Evolutionary conservation across 2,888 invertebrate species (phyloP).

Genomic region (Halictus ligatus): DNA sequence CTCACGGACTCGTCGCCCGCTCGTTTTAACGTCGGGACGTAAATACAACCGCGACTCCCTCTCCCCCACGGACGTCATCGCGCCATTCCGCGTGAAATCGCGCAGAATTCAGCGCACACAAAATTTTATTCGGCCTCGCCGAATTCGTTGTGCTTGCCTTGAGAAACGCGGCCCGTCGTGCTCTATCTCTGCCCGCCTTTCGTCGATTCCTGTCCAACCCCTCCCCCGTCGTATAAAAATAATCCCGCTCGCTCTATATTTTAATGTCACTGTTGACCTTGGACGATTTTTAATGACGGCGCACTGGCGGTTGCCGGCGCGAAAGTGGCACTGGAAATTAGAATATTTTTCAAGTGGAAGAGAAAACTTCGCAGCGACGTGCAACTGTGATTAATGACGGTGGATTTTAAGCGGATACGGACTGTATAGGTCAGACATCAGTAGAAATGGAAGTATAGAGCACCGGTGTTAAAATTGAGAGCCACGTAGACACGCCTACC

Average conservation of each 20-base stretch:
- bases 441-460: no score
- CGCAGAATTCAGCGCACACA: neutral
- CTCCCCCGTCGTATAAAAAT: neutral
- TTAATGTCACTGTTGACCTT: neutral
- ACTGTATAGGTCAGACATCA: no score
- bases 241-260: neutral
- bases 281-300: neutral
- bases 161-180: neutral
- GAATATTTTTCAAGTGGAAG: neutral
- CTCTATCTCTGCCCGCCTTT: neutral
- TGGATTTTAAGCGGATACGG: no score
- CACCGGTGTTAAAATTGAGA: no score
- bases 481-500: no score
- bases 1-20: conserved; percentile 77
- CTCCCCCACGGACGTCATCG: conserved; percentile 4
- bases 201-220: neutral
- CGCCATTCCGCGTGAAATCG: neutral
- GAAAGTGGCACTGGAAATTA: neutral
- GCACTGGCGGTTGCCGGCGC: neutral
- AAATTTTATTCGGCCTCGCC: neutral
- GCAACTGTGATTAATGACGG: no score
- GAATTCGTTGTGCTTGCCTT: neutral
- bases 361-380: neutral
- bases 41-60: neutral
- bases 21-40: conserved; percentile 52